A percentile compares a stretch with the other conserved stretches of the same genome.
phyloP scores from a whole-genome alignment of 2,888 invertebrate species.

The Calameuta filiformis region DNA sequence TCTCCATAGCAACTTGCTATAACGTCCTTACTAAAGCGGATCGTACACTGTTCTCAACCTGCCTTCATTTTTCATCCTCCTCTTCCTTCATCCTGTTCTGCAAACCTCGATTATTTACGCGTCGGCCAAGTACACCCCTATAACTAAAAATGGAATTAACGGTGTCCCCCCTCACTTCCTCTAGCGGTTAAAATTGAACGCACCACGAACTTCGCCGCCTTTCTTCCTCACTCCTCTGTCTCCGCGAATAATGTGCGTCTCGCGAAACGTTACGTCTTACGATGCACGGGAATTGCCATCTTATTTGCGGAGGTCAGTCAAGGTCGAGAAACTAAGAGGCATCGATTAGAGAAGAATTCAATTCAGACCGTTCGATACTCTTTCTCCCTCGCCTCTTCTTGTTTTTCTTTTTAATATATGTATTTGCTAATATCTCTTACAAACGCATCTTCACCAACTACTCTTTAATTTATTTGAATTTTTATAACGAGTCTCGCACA shows the following conservation, averaged over 20 bases:
- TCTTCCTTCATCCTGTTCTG: background rate
- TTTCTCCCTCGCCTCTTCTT: background rate
- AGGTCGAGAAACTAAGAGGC: background rate
- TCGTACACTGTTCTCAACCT: slow-evolving; percentile 9
- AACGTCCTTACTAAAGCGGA: slow-evolving; percentile 14
- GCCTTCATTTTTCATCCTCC: background rate
- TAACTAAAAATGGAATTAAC: background rate
- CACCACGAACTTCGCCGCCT: background rate
- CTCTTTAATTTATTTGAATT: background rate
- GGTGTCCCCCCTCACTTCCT: background rate
- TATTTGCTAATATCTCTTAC: background rate
- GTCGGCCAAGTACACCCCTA: background rate
- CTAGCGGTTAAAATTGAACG: background rate
- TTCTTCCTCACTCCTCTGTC: background rate
- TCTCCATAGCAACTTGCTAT: slow-evolving; percentile 19
- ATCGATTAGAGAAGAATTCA: background rate
- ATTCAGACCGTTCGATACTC: background rate
- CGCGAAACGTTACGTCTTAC: background rate
- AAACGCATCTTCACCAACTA: background rate
- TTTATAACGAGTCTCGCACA: background rate
- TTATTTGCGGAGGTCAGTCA: background rate
- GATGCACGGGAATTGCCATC: background rate
- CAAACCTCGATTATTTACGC: background rate
- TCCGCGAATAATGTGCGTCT: background rate
- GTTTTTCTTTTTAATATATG: background rate